Evolutionary conservation across 2,797 vertebrate genomes (phyloP).

Genomic region (Thalassophryne amazonica): DNA sequence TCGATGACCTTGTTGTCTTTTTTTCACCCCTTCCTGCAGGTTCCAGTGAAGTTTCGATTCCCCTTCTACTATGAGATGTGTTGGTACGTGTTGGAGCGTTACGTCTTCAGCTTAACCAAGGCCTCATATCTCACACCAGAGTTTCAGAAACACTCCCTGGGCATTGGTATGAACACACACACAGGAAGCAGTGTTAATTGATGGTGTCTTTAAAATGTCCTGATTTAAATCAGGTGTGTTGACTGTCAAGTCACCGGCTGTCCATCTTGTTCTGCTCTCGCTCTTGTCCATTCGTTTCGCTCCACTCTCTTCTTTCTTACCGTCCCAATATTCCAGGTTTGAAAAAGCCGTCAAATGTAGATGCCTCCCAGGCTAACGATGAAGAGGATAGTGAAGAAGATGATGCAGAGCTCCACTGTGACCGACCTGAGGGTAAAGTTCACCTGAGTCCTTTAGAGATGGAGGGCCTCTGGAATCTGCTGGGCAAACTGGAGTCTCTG

Average conservation of each 20-base stretch:
- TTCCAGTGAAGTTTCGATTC: constrained; percentile 94
- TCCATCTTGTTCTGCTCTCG: too few relatives aligned
- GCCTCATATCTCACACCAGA: constrained; percentile 93
- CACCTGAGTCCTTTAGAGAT: constrained; percentile 90
- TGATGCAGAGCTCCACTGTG: constrained; percentile 29
- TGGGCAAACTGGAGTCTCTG: constrained; percentile 91
- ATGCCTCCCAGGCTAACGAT: constrained; percentile 19
- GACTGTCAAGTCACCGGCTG: too few relatives aligned
- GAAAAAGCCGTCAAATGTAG: constrained; percentile 44
- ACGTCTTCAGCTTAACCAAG: constrained; percentile 91
- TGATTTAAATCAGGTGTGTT: too few relatives aligned
- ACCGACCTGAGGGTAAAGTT: constrained; percentile 52
- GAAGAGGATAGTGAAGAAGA: constrained; percentile 55
- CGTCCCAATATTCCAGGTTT: constrained; percentile 76
- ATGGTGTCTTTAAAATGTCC: rapidly evolving
- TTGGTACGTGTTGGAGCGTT: constrained; percentile 97
- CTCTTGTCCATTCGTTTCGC: too few relatives aligned
- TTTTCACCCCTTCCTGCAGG: constrained; percentile 65
- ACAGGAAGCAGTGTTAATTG: not conserved
- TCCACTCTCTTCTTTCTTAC: constrained; percentile 79
- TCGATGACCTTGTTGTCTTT: not conserved
- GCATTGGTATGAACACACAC: constrained; percentile 81
- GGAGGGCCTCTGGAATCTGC: constrained; percentile 91
- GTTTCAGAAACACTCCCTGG: constrained; percentile 93
- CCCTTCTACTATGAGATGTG: constrained; percentile 98